Base-by-base conservation (phyloP, 2,888 invertebrate species). In the Diadromus collaris region DNA sequence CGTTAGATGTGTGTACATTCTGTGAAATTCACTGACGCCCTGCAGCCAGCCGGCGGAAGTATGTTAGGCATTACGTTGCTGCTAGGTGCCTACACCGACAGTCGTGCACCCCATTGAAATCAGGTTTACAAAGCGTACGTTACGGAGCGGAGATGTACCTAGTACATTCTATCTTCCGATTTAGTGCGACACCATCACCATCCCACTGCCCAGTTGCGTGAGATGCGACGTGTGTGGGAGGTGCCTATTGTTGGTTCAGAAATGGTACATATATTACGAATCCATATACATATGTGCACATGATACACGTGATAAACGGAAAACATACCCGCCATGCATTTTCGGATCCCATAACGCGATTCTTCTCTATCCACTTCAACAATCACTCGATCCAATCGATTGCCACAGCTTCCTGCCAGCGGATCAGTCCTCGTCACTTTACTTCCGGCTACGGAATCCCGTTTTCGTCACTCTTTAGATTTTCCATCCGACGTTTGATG, bases 61-160 rank as follows among this genome's bases (percentile, higher is more conserved):
- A 72, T 54, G 72, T 56, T 27, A 60, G 67, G 54, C 41, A 72
- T 72, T 67, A 24, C 72, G 60, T 54, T 51, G 58, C 21, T 32
- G 24, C 61, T 67, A 38, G 69, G 51, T 51, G 54, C 60, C 67
- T 29, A 54, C 24, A 51, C 51, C 61, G 67, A 67, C 70, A 65
- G 76, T 76, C 64, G 58, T 78, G 48, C 70, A 61, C 69, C 51
- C 69, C 34, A 81, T 82, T 79, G 70, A 81, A 77, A 82, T 81
- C 76, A 77, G 44, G 60, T 72, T 67, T 74, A 81, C 73, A 61
- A 71, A 78, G 72, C 69, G 60, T 69, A 54, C 54, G 64, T 76
- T 78, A 73, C 74, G 51, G 71, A 71, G 71, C 75, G 44, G 74
- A 75, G 77, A 70, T 51, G 58, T 69, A 68, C 70, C 44, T 41